phyloP scores from a whole-genome alignment of 2,888 invertebrate species.

The Apamea crenata region DNA sequence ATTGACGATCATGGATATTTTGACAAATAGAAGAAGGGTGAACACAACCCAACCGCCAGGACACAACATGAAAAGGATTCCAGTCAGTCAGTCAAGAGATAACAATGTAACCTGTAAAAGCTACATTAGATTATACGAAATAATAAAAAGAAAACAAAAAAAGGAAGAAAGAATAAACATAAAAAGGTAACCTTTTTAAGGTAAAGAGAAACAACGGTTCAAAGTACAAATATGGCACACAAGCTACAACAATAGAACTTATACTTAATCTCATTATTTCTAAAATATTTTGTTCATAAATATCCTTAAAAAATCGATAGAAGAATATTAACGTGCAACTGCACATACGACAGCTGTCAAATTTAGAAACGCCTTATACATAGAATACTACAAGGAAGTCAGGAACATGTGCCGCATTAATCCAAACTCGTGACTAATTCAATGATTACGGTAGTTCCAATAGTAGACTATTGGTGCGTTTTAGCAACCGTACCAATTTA shows the following conservation, averaged over 20 bases:
- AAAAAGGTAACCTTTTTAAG: slow-evolving; percentile 67
- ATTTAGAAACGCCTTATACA: neutral
- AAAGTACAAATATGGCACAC: slow-evolving; percentile 44
- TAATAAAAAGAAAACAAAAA: slow-evolving; percentile 19
- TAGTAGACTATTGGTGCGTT: neutral
- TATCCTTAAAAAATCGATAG: slow-evolving; percentile 27
- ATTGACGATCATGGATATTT: neutral
- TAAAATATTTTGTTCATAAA: slow-evolving; percentile 18
- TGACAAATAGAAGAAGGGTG: slow-evolving; percentile 19
- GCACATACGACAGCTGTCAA: neutral
- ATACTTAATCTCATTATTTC: slow-evolving; percentile 19
- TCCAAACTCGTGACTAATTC: neutral
- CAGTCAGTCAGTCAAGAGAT: neutral
- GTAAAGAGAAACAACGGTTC: slow-evolving; percentile 51
- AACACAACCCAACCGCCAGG: slow-evolving; percentile 14
- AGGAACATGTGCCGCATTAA: neutral
- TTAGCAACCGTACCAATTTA: neutral
- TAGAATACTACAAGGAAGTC: slow-evolving; percentile 24
- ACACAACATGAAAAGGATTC: slow-evolving; percentile 10
- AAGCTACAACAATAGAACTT: slow-evolving; percentile 22
- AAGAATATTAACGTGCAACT: slow-evolving; percentile 23
- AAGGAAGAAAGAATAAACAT: slow-evolving; percentile 67
- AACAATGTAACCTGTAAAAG: slow-evolving; percentile 5
- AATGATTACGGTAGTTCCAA: neutral
- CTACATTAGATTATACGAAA: neutral